Conservation (phyloP, 2,888 invertebrate genomes). For the Dermolepida albohirtum region DNA sequence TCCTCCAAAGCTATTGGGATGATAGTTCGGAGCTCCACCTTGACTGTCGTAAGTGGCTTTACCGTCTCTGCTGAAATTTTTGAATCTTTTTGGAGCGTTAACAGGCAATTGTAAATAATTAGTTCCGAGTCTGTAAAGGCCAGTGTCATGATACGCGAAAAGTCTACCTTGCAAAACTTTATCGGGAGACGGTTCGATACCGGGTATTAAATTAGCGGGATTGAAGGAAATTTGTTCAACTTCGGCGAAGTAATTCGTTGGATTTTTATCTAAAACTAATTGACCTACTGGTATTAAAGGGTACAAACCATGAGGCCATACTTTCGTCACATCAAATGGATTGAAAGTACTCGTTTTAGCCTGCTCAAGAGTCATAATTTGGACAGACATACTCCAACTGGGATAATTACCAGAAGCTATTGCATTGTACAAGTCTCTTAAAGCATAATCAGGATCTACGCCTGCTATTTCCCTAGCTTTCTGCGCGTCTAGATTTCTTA, state of each 20-base stretch:
- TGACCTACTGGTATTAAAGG: slow-evolving; percentile 91
- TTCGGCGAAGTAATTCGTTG: slow-evolving; percentile 92
- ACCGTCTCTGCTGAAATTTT: slow-evolving; percentile 92
- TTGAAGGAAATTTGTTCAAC: slow-evolving; percentile 93
- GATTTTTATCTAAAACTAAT: slow-evolving; percentile 87
- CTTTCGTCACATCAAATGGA: slow-evolving; percentile 94
- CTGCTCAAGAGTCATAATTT: slow-evolving; percentile 89
- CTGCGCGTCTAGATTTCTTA: slow-evolving; percentile 79
- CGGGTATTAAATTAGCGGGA: slow-evolving; percentile 90
- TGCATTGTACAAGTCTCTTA: slow-evolving; percentile 90
- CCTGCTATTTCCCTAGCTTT: slow-evolving; percentile 78
- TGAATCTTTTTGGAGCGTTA: slow-evolving; percentile 86
- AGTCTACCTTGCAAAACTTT: slow-evolving; percentile 92
- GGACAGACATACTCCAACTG: slow-evolving; percentile 85
- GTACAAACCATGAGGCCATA: slow-evolving; percentile 90
- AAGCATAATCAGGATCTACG: slow-evolving; percentile 88
- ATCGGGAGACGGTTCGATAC: slow-evolving; percentile 93
- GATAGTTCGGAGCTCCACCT: slow-evolving; percentile 94
- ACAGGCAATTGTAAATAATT: slow-evolving; percentile 94
- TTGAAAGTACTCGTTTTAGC: slow-evolving; percentile 84
- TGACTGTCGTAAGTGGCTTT: slow-evolving; percentile 82
- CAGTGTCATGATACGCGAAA: slow-evolving; percentile 92
- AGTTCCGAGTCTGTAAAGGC: slow-evolving; percentile 88
- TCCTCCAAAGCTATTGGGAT: slow-evolving; percentile 95
- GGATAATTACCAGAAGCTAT: slow-evolving; percentile 81